A percentile compares a stretch with the other conserved stretches of the same genome.
These are phyloP conservation scores for Saguinus imperator DNA, from an alignment of 2,113 vertebrate species.

Conservation along the genomic window DNA sequence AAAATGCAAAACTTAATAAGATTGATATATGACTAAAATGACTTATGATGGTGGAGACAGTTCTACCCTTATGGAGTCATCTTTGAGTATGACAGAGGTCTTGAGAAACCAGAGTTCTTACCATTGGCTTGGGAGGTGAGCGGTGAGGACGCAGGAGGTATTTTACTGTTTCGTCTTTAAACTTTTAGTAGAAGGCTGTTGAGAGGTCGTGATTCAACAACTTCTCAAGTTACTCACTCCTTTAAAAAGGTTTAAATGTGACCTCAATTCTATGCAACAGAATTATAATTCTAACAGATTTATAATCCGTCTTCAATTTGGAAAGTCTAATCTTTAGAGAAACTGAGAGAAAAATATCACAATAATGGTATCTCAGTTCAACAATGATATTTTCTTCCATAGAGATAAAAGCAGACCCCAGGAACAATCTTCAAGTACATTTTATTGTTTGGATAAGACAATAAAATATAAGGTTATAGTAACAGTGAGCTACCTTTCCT, in stretches of 20 bases:
- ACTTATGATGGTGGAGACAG: slow-evolving; percentile 37
- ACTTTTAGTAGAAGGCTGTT: neutral
- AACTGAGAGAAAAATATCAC: slow-evolving; percentile 41
- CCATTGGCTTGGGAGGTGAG: neutral
- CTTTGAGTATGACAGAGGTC: slow-evolving; percentile 18
- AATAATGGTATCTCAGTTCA: slow-evolving; percentile 51
- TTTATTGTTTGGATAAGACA: slow-evolving; percentile 59
- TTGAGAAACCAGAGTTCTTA: neutral
- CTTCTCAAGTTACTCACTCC: neutral
- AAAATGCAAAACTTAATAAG: slow-evolving; percentile 63
- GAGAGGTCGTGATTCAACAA: slow-evolving; percentile 36
- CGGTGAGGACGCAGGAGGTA: neutral
- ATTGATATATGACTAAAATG: slow-evolving; percentile 49
- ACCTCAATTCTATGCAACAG: neutral
- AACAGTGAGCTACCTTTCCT: slow-evolving; percentile 12
- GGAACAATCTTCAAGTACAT: slow-evolving; percentile 37
- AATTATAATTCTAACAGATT: neutral
- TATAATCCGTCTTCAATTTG: slow-evolving; percentile 13
- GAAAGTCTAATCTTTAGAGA: slow-evolving; percentile 43
- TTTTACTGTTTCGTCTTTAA: slow-evolving; percentile 12
- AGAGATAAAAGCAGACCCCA: slow-evolving; percentile 5
- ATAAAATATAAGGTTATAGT: slow-evolving; percentile 52
- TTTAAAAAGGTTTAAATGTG: slow-evolving; percentile 37
- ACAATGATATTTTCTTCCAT: slow-evolving; percentile 44
- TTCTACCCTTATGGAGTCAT: slow-evolving; percentile 35